Evolutionary conservation across 2,888 invertebrate genomes (phyloP), one percentile per base, ranked within the genome.

Genomic region (Hypomecis punctinalis): DNA sequence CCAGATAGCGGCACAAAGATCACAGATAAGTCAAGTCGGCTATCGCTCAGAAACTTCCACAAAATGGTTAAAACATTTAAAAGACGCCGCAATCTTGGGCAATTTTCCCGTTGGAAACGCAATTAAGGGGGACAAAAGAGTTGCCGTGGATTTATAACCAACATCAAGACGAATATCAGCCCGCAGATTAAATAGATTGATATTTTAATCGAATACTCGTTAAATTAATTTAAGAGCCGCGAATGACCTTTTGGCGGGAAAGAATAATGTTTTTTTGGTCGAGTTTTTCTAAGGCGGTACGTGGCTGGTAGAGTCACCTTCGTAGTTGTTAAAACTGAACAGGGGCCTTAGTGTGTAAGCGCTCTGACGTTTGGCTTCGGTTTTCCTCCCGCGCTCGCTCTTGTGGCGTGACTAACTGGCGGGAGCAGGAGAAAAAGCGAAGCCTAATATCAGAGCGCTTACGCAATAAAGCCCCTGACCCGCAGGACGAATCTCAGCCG

Each of bases 121-220:
- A 70, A 81, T 81, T 76, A 74, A 57, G 61, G 51, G 48, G 70
- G 67, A 83, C 81, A 83, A 82, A 75, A 72, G 81, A 73, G 63
- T 51, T 66, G 63, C 70, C 55, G 55, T 58, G 68, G 72, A 82
- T 77, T 79, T 72, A 82, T 79, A 70, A 63, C 60, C 67, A 61
- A 63, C 73, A 69, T 72, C 70, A 70, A 73, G 75, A 70, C 64
- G 70, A 72, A 75, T 58, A 68, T 68, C 59, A 67, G 39, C 39
- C 36, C 10, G 54, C 45, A 64, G 65, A 72, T 76, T 55, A 54
- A 62, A 62, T 66, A 74, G 71, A 76, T 73, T 71, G 67, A 68
- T 65, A 61, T 68, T 69, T 71, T 67, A 71, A 71, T 71, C 53
- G 66, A 63, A 63, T 68, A 61, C 55, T 67, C 64, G 64, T 61